phyloP scores from a whole-genome alignment of 2,888 invertebrate genomes.

The Pediacus dermestoides region DNA sequence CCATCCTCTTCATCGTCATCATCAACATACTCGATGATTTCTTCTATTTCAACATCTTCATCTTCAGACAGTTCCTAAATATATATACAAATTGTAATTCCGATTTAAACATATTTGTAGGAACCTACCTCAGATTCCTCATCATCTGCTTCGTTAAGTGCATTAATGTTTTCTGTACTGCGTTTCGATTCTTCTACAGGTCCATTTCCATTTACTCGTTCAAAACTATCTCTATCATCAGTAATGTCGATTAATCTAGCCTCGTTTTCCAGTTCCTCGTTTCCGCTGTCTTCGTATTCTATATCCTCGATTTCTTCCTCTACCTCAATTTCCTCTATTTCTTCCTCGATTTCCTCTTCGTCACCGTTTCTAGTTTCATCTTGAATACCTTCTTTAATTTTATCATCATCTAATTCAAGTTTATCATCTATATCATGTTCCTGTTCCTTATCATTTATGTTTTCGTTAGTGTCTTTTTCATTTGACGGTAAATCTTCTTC shows the following conservation, averaged over 20 bases:
- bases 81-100: too few relatives aligned
- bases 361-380: conserved; percentile 12
- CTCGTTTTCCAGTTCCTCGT: conserved; percentile 12
- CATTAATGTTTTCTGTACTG: too few relatives aligned
- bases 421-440: too few relatives aligned
- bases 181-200: too few relatives aligned
- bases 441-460: conserved; percentile 1
- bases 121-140: too few relatives aligned
- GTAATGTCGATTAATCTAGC: too few relatives aligned
- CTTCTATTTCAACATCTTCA: conserved; percentile 29
- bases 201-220: too few relatives aligned
- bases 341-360: conserved; percentile 21
- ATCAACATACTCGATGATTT: conserved; percentile 27
- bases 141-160: too few relatives aligned
- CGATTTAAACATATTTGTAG: too few relatives aligned
- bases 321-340: conserved; percentile 16
- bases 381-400: conserved; percentile 7
- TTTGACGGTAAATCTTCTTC: conserved; percentile 37
- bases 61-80: too few relatives aligned
- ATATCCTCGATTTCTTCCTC: conserved; percentile 15
- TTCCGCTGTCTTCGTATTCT: conserved; percentile 10
- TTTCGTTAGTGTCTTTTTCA: background rate
- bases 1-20: conserved; percentile 29
- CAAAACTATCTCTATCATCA: too few relatives aligned
- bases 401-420: too few relatives aligned